Conservation (phyloP, 1,140 invertebrate genomes). For the Papilio xuthus region DNA sequence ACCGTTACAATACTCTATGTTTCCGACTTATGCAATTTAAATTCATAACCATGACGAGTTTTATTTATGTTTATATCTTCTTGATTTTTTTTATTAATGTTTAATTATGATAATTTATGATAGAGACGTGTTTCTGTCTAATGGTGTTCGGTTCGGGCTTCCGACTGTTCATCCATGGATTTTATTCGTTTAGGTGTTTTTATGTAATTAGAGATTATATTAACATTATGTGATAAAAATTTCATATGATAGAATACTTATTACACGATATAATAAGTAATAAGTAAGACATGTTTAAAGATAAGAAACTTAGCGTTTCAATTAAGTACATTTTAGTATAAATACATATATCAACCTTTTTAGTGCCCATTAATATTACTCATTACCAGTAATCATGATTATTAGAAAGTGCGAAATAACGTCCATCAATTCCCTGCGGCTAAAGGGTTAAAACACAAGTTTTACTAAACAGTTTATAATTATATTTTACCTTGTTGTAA, state of each 20-base stretch:
- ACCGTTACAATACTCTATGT: conserved; percentile 24
- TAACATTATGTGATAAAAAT: conserved; percentile 18
- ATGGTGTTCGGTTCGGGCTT: conserved; percentile 27
- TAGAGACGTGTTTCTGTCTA: conserved; percentile 22
- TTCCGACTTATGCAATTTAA: conserved; percentile 37
- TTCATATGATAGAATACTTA: background rate
- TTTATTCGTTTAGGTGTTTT: conserved; percentile 8
- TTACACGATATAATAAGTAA: too few species aligned
- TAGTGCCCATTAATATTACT: too few species aligned
- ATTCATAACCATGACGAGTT: conserved; percentile 31
- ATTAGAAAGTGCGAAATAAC: too few species aligned
- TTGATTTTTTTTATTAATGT: conserved; percentile 39
- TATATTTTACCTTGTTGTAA: too few species aligned
- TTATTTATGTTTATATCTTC: conserved; percentile 37
- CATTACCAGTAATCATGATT: too few species aligned
- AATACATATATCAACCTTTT: too few species aligned
- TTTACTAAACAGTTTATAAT: too few species aligned
- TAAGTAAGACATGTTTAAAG: background rate
- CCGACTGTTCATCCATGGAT: conserved; percentile 11
- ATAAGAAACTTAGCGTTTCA: too few species aligned
- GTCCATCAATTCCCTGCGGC: too few species aligned
- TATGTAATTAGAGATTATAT: conserved; percentile 10
- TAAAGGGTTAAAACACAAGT: too few species aligned
- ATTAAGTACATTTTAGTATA: too few species aligned
- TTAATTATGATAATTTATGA: conserved; percentile 37